These are phyloP conservation scores for Chaenocephalus aceratus DNA, from an alignment of 2,113 vertebrate species.

Conservation along the genomic window DNA sequence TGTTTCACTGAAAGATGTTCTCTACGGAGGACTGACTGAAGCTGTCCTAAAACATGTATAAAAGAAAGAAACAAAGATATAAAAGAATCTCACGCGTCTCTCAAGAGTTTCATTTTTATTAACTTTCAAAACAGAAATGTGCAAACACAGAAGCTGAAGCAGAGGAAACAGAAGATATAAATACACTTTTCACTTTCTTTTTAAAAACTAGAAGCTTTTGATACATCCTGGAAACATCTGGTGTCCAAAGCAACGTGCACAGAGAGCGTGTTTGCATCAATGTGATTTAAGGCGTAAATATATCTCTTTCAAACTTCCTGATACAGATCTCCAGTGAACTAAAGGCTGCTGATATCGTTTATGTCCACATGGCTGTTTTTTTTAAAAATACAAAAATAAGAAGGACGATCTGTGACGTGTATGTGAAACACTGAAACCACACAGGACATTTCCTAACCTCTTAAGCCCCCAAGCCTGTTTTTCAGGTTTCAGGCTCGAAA, in stretches of 20 bases:
- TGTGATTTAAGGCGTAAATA: constrained; percentile 76
- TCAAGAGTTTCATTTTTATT: constrained; percentile 77
- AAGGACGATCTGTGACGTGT: constrained; percentile 53
- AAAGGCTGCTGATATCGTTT: constrained; percentile 55
- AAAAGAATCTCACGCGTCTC: constrained; percentile 59
- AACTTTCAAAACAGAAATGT: constrained; percentile 92
- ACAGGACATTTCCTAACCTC: constrained; percentile 1
- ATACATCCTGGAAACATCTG: constrained; percentile 27
- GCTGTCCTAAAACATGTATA: too few species aligned
- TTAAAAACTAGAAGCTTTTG: too few species aligned
- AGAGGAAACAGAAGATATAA: constrained; percentile 64
- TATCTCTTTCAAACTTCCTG: constrained; percentile 65
- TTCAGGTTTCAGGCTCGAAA: too few species aligned
- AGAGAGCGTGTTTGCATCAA: constrained; percentile 54
- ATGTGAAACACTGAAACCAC: neutral
- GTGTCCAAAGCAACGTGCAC: constrained; percentile 71
- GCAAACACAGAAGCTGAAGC: constrained; percentile 58
- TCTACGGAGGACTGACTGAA: too few species aligned
- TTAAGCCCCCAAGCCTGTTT: too few species aligned
- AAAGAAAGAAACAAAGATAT: too few species aligned
- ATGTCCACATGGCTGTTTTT: constrained; percentile 46
- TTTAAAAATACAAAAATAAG: constrained; percentile 78
- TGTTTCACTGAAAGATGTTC: too few species aligned
- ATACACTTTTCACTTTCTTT: constrained; percentile 50
- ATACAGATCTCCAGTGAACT: constrained; percentile 56